Conservation (phyloP, 2,888 invertebrate genomes). For the Acanthosepion esculentum region DNA sequence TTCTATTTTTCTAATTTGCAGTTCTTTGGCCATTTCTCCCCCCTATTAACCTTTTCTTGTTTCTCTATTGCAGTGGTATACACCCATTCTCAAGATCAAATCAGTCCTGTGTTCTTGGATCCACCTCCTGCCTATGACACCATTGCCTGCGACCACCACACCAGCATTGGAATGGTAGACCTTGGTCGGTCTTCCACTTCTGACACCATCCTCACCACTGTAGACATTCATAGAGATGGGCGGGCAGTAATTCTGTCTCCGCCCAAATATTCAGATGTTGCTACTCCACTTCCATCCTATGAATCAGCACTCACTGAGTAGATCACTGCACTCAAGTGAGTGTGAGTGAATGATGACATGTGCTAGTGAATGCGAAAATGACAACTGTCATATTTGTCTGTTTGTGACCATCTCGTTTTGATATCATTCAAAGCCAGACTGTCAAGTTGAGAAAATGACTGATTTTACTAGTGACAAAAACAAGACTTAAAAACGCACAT, state of each 20-base stretch:
- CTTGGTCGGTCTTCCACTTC: slow-evolving; percentile 43
- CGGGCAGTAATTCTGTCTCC: slow-evolving; percentile 61
- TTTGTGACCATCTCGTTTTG: neutral
- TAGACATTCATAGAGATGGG: slow-evolving; percentile 48
- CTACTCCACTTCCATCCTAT: slow-evolving; percentile 64
- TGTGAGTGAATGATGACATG: neutral
- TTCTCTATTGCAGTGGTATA: slow-evolving; percentile 64
- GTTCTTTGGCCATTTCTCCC: neutral
- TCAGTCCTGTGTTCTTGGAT: slow-evolving; percentile 59
- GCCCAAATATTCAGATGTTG: slow-evolving; percentile 67
- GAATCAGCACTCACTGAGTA: slow-evolving; percentile 50
- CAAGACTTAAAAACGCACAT: neutral
- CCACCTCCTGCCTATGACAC: slow-evolving; percentile 68
- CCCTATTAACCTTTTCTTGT: neutral
- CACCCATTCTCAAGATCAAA: slow-evolving; percentile 69
- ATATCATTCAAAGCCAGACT: neutral
- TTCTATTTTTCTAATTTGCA: neutral
- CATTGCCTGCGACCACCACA: slow-evolving; percentile 49
- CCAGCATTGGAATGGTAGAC: slow-evolving; percentile 38
- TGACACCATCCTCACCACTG: slow-evolving; percentile 47
- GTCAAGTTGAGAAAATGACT: neutral
- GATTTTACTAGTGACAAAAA: neutral
- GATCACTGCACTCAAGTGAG: neutral
- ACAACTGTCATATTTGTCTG: neutral
- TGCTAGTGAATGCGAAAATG: neutral